phyloP scores from a whole-genome alignment of 2,113 vertebrate species.

The Mystacornis crossleyi region DNA sequence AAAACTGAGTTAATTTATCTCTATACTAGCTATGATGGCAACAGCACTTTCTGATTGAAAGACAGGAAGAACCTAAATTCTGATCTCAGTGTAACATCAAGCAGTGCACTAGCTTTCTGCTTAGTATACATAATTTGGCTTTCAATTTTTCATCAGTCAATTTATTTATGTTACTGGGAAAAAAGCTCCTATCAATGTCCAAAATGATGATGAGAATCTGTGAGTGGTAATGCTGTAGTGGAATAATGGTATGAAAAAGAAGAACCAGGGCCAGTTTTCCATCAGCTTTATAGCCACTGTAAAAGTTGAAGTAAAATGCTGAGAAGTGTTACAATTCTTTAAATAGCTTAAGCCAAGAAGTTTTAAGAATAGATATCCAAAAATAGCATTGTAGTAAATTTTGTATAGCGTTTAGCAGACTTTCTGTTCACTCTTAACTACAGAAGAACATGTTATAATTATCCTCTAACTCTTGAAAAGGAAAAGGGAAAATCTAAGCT shows the following conservation, averaged over 20 bases:
- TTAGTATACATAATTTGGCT: not conserved
- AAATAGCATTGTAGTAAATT: conserved; percentile 59
- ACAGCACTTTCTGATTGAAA: not conserved
- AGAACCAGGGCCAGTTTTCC: conserved; percentile 13
- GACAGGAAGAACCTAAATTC: not conserved
- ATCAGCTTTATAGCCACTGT: conserved; percentile 23
- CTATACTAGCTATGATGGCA: not conserved
- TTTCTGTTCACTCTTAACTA: not conserved
- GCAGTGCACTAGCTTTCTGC: not conserved
- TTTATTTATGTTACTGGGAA: conserved; percentile 3
- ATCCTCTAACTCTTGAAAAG: not conserved
- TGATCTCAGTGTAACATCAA: not conserved
- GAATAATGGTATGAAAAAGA: not conserved
- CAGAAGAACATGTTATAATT: not conserved
- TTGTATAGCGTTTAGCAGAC: not conserved
- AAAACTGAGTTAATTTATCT: not conserved
- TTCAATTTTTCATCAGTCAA: not conserved
- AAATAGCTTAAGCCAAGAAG: conserved; percentile 54
- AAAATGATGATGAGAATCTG: not conserved
- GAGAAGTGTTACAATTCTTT: conserved; percentile 43
- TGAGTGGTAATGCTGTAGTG: not conserved
- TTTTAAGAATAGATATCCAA: conserved; percentile 43
- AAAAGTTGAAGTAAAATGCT: conserved; percentile 24
- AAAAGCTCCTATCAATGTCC: not conserved
- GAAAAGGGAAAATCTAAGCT: not conserved